A percentile compares a stretch with the other conserved stretches of the same genome.
Conservation (phyloP, 2,888 invertebrate species). For the Acanthosepion pharaonis region DNA sequence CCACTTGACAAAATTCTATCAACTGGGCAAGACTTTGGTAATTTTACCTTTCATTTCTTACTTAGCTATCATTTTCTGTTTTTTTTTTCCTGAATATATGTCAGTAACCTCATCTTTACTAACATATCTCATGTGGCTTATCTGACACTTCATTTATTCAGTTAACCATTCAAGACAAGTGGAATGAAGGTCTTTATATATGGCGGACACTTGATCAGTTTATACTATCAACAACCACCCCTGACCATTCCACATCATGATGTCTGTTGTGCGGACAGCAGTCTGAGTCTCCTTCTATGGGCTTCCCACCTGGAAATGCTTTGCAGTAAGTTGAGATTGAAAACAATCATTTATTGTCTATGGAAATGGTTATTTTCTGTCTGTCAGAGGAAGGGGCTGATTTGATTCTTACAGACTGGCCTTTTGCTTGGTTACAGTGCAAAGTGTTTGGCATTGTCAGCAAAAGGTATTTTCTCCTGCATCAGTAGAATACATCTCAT, state of each 20-base stretch:
- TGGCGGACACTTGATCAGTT: not conserved
- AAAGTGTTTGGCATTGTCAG: not conserved
- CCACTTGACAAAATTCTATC: not conserved
- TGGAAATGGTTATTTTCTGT: slow-evolving; percentile 38
- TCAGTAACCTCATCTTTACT: not conserved
- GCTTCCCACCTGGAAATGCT: not conserved
- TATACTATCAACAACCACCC: not conserved
- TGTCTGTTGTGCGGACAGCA: not conserved
- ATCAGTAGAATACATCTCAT: not conserved
- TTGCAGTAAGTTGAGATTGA: not conserved
- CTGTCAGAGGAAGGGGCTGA: not conserved
- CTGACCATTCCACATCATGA: not conserved
- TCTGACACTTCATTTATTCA: not conserved
- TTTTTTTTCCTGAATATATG: not conserved
- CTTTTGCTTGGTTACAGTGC: not conserved
- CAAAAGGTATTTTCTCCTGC: not conserved
- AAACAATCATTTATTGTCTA: slow-evolving; percentile 14
- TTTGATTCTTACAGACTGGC: not conserved
- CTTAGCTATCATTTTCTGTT: not conserved
- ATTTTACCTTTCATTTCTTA: not conserved
- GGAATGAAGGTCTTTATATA: not conserved
- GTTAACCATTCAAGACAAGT: not conserved
- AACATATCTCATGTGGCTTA: not conserved
- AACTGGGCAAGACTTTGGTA: not conserved
- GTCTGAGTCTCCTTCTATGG: not conserved